Percentiles rank a stretch among this genome's conserved stretches.
Evolutionary conservation across 2,888 invertebrate genomes (phyloP).

Genomic region (Drosophila aldrichi): DNA sequence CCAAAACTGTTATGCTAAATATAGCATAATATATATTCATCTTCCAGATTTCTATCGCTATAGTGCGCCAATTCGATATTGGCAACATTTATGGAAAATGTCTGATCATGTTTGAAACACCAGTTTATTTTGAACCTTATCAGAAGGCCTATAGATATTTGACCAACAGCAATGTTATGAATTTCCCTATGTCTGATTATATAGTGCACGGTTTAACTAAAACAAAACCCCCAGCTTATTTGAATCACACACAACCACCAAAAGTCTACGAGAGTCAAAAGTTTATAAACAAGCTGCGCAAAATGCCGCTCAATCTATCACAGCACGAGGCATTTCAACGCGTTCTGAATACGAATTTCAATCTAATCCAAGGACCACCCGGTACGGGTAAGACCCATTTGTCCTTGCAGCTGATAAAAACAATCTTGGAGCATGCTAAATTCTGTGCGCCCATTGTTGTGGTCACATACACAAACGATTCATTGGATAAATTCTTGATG

Average conservation of each 20-base stretch:
- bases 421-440: slow-evolving; percentile 88
- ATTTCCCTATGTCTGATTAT: slow-evolving; percentile 89
- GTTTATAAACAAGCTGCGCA: slow-evolving; percentile 50
- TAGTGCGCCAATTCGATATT: slow-evolving; percentile 77
- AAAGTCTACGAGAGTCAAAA: slow-evolving; percentile 60
- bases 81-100: slow-evolving; percentile 80
- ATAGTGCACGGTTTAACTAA: slow-evolving; percentile 87
- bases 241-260: slow-evolving; percentile 67
- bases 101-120: slow-evolving; percentile 90
- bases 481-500: slow-evolving; percentile 93
- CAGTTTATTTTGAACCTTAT: slow-evolving; percentile 93
- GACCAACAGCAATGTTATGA: slow-evolving; percentile 86
- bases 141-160: slow-evolving; percentile 90
- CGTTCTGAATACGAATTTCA: slow-evolving; percentile 90
- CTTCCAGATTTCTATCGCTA: slow-evolving; percentile 79
- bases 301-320: slow-evolving; percentile 87
- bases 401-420: slow-evolving; percentile 90
- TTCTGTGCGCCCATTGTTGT: slow-evolving; percentile 88
- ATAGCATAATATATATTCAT: background rate
- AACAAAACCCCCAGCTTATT: slow-evolving; percentile 80
- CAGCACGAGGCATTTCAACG: slow-evolving; percentile 89
- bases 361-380: slow-evolving; percentile 93
- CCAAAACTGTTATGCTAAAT: background rate
- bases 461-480: slow-evolving; percentile 94
- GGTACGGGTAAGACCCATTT: slow-evolving; percentile 94